A percentile compares a stretch with the other conserved stretches of the same genome.
Evolutionary conservation across 2,113 vertebrate species (phyloP).

Genomic region (Eonycteris spelaea): DNA sequence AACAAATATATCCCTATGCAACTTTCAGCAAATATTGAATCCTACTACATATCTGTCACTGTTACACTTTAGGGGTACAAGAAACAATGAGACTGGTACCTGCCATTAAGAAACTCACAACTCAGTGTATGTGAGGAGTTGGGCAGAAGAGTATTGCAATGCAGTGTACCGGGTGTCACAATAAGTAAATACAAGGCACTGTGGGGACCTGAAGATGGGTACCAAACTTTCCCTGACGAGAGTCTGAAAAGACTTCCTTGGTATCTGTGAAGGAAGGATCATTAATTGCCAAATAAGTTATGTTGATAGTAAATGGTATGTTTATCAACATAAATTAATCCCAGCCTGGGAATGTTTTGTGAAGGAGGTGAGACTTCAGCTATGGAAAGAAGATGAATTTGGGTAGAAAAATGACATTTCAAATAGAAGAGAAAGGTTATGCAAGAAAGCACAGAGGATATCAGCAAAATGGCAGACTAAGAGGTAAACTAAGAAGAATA

Average conservation of each 20-base stretch:
- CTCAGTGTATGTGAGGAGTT: background rate
- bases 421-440: background rate
- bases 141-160: background rate
- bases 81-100: background rate
- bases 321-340: background rate
- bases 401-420: background rate
- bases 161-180: background rate
- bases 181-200: background rate
- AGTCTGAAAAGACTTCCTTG: background rate
- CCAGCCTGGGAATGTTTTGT: background rate
- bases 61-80: background rate
- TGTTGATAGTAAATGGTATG: background rate
- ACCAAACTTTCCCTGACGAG: background rate
- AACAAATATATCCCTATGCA: background rate
- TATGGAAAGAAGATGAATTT: background rate
- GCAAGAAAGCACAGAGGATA: background rate
- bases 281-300: background rate
- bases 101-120: background rate
- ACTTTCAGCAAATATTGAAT: background rate
- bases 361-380: background rate
- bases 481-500: background rate
- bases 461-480: background rate
- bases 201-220: background rate
- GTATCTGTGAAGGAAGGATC: background rate
- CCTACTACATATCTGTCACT: background rate